Percentiles rank a stretch among this genome's conserved stretches.
These are phyloP conservation scores for Aromia moschata DNA, from an alignment of 2,888 invertebrate species.

Conservation along the genomic window DNA sequence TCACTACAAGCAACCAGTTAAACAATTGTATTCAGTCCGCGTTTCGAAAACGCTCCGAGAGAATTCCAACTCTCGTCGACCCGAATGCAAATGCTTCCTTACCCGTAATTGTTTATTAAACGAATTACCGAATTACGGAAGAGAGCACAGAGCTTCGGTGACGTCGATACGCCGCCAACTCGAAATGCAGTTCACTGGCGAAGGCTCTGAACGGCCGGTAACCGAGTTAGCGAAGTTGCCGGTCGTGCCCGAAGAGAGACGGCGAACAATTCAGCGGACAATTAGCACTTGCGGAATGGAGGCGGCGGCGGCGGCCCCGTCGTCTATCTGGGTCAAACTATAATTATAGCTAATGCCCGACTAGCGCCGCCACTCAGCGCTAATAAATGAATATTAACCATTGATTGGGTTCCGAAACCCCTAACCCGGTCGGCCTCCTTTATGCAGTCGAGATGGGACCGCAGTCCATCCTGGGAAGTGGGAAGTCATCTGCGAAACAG, in stretches of 20 bases:
- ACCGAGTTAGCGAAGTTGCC: constrained; percentile 45
- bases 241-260: constrained; percentile 36
- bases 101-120: constrained; percentile 28
- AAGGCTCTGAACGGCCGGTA: constrained; percentile 42
- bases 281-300: constrained; percentile 47
- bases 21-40: no score
- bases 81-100: no score
- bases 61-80: no score
- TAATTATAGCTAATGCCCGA: constrained; percentile 44
- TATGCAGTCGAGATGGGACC: background rate
- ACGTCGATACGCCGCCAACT: constrained; percentile 35
- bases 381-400: constrained; percentile 43
- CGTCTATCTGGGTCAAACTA: constrained; percentile 45
- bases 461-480: no score
- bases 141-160: constrained; percentile 30
- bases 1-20: no score
- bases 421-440: background rate
- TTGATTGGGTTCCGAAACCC: constrained; percentile 20
- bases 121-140: constrained; percentile 36
- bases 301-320: no score
- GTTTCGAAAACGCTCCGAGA: no score
- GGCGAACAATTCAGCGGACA: constrained; percentile 44
- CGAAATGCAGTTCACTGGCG: constrained; percentile 36
- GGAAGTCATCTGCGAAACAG: no score
- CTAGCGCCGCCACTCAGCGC: constrained; percentile 43